A percentile compares a stretch with the other conserved stretches of the same genome.
Evolutionary conservation across 23 tunicate species (phyloP).

Genomic region (Styela plicata): DNA sequence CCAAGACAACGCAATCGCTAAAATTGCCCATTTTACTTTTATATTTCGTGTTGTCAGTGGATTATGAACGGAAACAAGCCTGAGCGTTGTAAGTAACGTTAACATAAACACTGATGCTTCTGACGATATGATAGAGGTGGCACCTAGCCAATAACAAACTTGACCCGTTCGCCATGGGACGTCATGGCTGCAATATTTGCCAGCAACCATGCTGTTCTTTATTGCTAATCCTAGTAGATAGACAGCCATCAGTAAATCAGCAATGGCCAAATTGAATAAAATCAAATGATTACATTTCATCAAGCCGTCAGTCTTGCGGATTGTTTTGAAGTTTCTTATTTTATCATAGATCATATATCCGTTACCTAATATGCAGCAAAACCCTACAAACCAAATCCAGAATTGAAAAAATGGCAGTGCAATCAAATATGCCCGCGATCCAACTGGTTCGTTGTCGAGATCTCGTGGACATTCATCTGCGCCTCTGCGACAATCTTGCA

Average conservation of each 20-base stretch:
- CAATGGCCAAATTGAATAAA: conserved; percentile 48
- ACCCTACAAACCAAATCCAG: conserved; percentile 59
- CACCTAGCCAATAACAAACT: conserved; percentile 35
- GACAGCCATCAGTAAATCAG: conserved; percentile 69
- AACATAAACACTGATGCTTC: conserved; percentile 65
- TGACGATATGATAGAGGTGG: conserved; percentile 43
- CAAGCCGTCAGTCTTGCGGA: not conserved
- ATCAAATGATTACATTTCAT: conserved; percentile 41
- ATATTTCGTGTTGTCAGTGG: conserved; percentile 14
- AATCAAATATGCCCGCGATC: conserved; percentile 49
- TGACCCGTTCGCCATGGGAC: conserved; percentile 50
- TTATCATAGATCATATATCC: conserved; percentile 44
- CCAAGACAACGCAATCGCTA: conserved; percentile 32
- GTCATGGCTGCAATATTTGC: conserved; percentile 41
- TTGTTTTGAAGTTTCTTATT: not conserved
- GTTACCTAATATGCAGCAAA: conserved; percentile 46
- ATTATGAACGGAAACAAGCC: conserved; percentile 39
- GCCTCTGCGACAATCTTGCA: conserved; percentile 48
- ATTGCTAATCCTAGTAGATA: conserved; percentile 51
- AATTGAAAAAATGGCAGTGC: conserved; percentile 19
- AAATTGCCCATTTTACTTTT: conserved; percentile 23
- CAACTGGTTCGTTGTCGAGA: conserved; percentile 29
- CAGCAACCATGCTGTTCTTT: conserved; percentile 21
- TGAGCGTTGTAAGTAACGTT: conserved; percentile 36
- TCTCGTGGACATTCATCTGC: conserved; percentile 43